Percentiles rank a stretch among this genome's conserved stretches.
These are phyloP conservation scores for Tringa solitaria DNA, from an alignment of 2,113 vertebrate genomes.

Conservation along the genomic window DNA sequence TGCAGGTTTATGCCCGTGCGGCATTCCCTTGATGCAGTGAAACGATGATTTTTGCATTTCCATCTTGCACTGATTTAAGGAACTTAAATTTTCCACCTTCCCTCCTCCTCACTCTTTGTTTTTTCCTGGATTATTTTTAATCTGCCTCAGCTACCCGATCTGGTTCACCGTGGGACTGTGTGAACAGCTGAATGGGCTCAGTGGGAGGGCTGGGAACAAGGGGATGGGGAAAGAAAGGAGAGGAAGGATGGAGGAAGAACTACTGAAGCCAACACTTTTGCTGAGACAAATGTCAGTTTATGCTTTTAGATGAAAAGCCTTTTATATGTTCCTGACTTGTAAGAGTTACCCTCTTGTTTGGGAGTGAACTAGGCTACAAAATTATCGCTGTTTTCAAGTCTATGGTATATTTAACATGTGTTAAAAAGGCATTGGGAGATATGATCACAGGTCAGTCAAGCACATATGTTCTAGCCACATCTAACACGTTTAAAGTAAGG, in stretches of 20 bases:
- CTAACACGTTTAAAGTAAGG: background rate
- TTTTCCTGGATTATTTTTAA: slow-evolving; percentile 63
- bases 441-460: background rate
- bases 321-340: background rate
- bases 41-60: background rate
- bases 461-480: background rate
- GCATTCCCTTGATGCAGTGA: background rate
- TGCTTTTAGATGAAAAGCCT: background rate
- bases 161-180: slow-evolving; percentile 58
- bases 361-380: background rate
- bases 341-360: background rate
- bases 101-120: slow-evolving; percentile 39
- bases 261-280: background rate
- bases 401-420: background rate
- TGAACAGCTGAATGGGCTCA: slow-evolving; percentile 59
- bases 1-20: background rate
- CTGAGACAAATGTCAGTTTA: background rate
- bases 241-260: slow-evolving; percentile 15
- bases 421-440: background rate
- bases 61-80: background rate
- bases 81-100: slow-evolving; percentile 29
- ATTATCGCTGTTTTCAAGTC: background rate
- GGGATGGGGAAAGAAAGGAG: background rate
- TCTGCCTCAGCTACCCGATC: slow-evolving; percentile 27
- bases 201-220: slow-evolving; percentile 55